phyloP scores from a whole-genome alignment of 2,113 vertebrate species.

The Hirundichthys speculiger region DNA sequence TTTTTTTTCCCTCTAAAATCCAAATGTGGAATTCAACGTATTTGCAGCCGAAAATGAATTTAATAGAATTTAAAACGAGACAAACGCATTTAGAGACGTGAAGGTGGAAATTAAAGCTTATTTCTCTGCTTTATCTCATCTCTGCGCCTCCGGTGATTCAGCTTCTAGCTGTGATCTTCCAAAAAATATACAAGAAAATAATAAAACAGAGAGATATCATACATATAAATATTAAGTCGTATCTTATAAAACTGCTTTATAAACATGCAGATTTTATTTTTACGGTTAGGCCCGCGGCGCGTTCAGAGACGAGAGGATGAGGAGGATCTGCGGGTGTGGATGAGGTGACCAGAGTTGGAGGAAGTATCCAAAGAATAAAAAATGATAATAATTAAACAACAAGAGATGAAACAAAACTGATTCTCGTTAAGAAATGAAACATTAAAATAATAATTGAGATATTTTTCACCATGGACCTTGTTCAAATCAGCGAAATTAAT shows the following conservation, averaged over 20 bases:
- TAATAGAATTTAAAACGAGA: conserved; percentile 3
- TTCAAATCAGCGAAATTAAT: conserved; percentile 48
- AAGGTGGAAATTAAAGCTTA: conserved; percentile 34
- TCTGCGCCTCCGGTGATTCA: no score
- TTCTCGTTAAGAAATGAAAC: conserved; percentile 21
- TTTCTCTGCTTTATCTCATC: no score
- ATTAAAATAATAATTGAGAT: conserved; percentile 40
- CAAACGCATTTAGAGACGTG: conserved; percentile 9
- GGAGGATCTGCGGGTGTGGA: no score
- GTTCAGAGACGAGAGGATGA: not conserved
- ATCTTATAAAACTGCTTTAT: conserved; percentile 8
- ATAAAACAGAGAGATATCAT: conserved; percentile 8
- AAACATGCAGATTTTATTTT: not conserved
- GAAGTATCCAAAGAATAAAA: conserved; percentile 1
- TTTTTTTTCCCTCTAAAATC: not conserved
- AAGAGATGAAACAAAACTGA: conserved; percentile 13
- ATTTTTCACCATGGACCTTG: conserved; percentile 21
- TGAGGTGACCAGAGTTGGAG: no score
- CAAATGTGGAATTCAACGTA: conserved; percentile 1
- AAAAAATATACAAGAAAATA: no score
- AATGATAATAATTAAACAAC: conserved; percentile 36
- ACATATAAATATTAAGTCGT: not conserved
- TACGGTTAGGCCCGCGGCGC: conserved; percentile 1
- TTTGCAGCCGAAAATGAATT: conserved; percentile 32
- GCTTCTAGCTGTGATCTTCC: no score